Evolutionary conservation across 2,113 vertebrate species (phyloP).

Genomic region (Nerophis lumbriciformis): DNA sequence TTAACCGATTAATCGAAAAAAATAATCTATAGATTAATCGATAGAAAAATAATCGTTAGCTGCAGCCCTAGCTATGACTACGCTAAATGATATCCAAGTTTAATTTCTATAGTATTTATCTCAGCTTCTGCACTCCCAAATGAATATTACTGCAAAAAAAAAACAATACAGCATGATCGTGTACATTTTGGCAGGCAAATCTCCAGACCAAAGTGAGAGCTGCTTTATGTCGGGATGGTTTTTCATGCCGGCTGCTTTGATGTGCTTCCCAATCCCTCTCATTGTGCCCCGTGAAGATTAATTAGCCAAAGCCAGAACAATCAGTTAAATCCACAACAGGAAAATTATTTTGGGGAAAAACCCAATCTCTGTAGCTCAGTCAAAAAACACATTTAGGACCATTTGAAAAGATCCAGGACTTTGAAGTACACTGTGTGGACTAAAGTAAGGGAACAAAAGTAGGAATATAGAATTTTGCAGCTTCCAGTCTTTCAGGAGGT

Average conservation of each 20-base stretch:
- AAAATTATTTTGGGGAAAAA: constrained; percentile 75
- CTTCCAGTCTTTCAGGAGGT: no score
- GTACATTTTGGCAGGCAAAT: constrained; percentile 55
- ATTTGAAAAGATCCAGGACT: constrained; percentile 28
- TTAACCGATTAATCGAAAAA: no score
- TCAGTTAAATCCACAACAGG: constrained; percentile 75
- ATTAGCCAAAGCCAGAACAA: constrained; percentile 75
- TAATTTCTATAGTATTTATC: constrained; percentile 3
- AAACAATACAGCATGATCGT: constrained; percentile 38
- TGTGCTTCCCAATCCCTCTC: constrained; percentile 71
- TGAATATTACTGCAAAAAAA: constrained; percentile 42
- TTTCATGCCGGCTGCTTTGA: constrained; percentile 65
- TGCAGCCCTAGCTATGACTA: no score
- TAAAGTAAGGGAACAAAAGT: constrained; percentile 1
- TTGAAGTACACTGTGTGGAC: neutral
- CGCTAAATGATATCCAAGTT: no score
- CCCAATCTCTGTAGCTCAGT: constrained; percentile 42
- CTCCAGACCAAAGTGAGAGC: constrained; percentile 62
- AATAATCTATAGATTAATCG: no score
- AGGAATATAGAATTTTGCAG: no score
- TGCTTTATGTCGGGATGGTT: constrained; percentile 64
- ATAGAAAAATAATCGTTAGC: no score
- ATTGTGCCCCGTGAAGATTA: constrained; percentile 71
- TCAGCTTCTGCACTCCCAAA: constrained; percentile 42
- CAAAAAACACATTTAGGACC: neutral